Base-by-base conservation (phyloP, 2,113 vertebrate species). In the Apodemus speciosus region DNA sequence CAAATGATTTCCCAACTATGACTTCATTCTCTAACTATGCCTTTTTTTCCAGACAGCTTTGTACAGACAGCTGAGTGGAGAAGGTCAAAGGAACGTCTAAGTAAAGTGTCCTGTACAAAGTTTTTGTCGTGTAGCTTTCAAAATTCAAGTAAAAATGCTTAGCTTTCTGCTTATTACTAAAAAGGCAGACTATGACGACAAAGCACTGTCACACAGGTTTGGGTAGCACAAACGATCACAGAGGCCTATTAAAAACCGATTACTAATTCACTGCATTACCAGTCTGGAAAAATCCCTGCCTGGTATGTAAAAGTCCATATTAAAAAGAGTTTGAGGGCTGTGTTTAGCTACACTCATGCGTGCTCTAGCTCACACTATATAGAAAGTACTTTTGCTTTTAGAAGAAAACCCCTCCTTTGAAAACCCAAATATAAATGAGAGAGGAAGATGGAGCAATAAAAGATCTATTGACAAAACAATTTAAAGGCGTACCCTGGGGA, bases 101-200 rank as follows among this genome's bases (percentile, higher is more conserved):
- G 21, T 1, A 85, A 14, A 80, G 4, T 92, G 58, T 58, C 21
- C 49, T 51, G 38, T 53, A 86, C 60, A 77, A 69, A 32, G 7
- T 62, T 32, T 68, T 25, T 77, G 66, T 72, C 38, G 27, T 11
- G 4, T 38, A 86, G 21, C 51, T 27, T 83, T 23, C 27, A 89
- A 76, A 93, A 43, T 64, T 85, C 72, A 95, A 95, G 32, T 83
- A 4, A 90, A 62, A 71, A 68, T 21, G 60, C 85, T 91, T n/a
- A 95, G 58, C 58, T 85, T 93, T 90, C 80, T 85, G n/a, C 10
- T 94, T 43, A 30, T 88, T 92, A 75, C 62, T 88, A 85, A 89
- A 91, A 72, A 88, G 56, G 21, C 69, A 91, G 49, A 43, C 46
- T 25, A 58, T 46, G 77, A 86, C 9, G 46, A 69, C 32, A 81